Conservation (phyloP, 2,797 vertebrate genomes). For the Poecilia gillii region DNA sequence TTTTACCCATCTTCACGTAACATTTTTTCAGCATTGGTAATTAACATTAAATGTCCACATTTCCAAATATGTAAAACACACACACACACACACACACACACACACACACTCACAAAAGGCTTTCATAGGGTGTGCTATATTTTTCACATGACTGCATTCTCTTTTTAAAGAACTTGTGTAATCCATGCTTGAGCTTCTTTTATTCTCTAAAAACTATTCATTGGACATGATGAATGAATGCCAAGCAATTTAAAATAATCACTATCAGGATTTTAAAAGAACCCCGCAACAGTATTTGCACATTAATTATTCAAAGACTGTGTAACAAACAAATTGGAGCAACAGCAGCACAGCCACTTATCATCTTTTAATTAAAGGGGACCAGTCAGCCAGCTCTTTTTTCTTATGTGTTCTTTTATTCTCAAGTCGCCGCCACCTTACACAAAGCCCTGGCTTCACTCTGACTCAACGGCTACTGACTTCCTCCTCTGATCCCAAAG, state of each 20-base stretch:
- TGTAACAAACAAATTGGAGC: constrained; percentile 14
- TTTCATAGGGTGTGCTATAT: not conserved
- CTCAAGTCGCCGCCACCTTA: not conserved
- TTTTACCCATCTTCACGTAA: not conserved
- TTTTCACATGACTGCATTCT: constrained; percentile 1
- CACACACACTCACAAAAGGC: not conserved
- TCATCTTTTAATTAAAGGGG: constrained; percentile 15
- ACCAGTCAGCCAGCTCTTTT: not conserved
- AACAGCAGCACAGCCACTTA: constrained; percentile 14
- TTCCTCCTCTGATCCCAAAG: not conserved
- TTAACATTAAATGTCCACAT: not conserved
- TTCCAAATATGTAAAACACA: not conserved
- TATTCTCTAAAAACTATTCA: constrained; percentile 7
- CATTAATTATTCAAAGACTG: constrained; percentile 34
- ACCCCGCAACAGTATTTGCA: constrained; percentile 29
- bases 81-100: too few relatives aligned
- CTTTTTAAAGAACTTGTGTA: constrained; percentile 1
- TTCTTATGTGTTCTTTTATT: constrained; percentile 4
- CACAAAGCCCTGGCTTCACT: not conserved
- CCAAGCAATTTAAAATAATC: constrained; percentile 8
- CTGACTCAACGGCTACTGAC: not conserved
- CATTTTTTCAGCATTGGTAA: not conserved
- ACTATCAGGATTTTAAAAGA: constrained; percentile 13
- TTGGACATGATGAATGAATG: constrained; percentile 3
- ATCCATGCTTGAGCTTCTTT: not conserved